Percentiles rank a stretch among this genome's conserved stretches.
Conservation (phyloP, 1,140 invertebrate species). For the Panagrolaimus sp. region DNA sequence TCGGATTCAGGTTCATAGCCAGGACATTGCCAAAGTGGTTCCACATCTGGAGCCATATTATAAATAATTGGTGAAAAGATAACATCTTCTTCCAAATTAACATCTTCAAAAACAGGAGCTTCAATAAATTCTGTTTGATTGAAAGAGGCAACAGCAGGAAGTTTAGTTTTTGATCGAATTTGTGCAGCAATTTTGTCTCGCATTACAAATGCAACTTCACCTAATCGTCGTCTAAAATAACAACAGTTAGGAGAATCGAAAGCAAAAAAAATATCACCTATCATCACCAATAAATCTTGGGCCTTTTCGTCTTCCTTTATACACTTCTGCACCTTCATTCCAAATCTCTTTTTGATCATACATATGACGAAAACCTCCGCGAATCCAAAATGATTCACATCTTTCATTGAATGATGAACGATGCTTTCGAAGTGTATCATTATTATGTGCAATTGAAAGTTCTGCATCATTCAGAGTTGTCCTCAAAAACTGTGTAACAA, state of each 20-base stretch:
- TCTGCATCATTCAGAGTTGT: conserved; percentile 48
- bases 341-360: conserved; percentile 40
- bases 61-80: conserved; percentile 45
- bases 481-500: conserved; percentile 31
- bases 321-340: not conserved
- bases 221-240: conserved; percentile 40
- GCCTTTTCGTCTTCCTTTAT: not conserved
- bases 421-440: conserved; percentile 19
- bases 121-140: conserved; percentile 24
- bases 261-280: not conserved
- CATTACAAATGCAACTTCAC: conserved; percentile 52
- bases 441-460: conserved; percentile 40
- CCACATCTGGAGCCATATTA: conserved; percentile 46
- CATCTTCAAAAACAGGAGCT: conserved; percentile 33
- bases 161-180: conserved; percentile 26
- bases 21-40: conserved; percentile 56
- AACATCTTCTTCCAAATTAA: conserved; percentile 30
- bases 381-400: conserved; percentile 55
- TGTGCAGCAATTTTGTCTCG: conserved; percentile 50
- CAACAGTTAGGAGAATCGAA: not conserved
- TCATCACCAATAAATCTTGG: conserved; percentile 13
- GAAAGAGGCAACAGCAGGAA: conserved; percentile 30
- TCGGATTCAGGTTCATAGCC: conserved; percentile 54
- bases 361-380: conserved; percentile 35
- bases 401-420: conserved; percentile 28